phyloP scores from a whole-genome alignment of 2,113 vertebrate genomes.

The Protobothrops mucrosquamatus region DNA sequence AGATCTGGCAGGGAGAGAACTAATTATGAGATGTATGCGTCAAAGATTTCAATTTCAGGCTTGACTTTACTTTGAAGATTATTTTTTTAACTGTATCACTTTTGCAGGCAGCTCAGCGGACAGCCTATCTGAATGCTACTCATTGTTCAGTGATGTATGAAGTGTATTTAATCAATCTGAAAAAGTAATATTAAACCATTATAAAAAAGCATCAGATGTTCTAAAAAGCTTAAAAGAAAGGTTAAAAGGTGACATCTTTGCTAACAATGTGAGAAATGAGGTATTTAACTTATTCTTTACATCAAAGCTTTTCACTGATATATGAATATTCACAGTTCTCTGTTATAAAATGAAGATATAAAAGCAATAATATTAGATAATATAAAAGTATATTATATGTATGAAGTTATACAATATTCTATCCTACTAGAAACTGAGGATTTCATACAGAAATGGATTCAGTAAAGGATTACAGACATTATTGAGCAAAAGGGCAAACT shows the following conservation, averaged over 20 bases:
- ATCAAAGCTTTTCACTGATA: slow-evolving; percentile 46
- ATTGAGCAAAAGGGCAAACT: not conserved
- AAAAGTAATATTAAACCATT: slow-evolving; percentile 75
- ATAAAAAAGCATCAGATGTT: slow-evolving; percentile 70
- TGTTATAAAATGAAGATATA: slow-evolving; percentile 33
- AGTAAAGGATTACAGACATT: not conserved
- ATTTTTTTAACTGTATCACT: slow-evolving; percentile 79
- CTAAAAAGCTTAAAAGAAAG: slow-evolving; percentile 69
- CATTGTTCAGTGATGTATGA: slow-evolving; percentile 77
- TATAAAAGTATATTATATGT: not conserved
- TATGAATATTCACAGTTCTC: slow-evolving; percentile 36
- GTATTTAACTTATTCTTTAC: slow-evolving; percentile 68
- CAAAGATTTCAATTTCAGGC: slow-evolving; percentile 88
- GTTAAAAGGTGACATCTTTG: slow-evolving; percentile 69
- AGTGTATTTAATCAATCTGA: slow-evolving; percentile 78
- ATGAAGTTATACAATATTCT: not conserved
- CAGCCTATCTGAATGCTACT: slow-evolving; percentile 70
- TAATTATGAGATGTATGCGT: slow-evolving; percentile 84
- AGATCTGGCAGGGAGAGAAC: slow-evolving; percentile 72
- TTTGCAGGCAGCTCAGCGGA: slow-evolving; percentile 74
- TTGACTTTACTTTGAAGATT: slow-evolving; percentile 82
- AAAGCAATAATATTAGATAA: slow-evolving; percentile 10
- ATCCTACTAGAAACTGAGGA: not conserved
- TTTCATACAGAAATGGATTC: not conserved
- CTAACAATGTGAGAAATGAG: slow-evolving; percentile 69